These are phyloP conservation scores for Neosilurus hyrtlii DNA, from an alignment of 2,797 vertebrate species.

Conservation along the genomic window DNA sequence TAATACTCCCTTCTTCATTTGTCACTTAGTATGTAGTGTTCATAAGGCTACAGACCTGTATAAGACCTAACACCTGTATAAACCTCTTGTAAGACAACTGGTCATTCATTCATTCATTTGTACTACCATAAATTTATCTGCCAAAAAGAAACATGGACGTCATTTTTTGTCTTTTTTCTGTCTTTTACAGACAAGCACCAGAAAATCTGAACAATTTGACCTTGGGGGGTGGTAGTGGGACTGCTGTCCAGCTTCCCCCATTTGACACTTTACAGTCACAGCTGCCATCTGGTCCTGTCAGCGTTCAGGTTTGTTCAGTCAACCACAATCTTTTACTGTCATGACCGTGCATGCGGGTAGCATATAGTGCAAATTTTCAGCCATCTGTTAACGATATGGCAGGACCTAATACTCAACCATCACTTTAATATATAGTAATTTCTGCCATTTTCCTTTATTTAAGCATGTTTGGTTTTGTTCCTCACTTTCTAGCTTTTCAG, in stretches of 20 bases:
- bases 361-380: background rate
- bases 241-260: slow-evolving; percentile 60
- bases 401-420: background rate
- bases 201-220: slow-evolving; percentile 4
- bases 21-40: background rate
- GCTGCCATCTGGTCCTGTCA: slow-evolving; percentile 43
- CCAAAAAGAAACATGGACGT: background rate
- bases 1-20: background rate
- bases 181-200: slow-evolving; percentile 44
- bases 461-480: background rate
- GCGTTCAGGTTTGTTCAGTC: slow-evolving; percentile 62
- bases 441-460: background rate
- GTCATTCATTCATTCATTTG: too few relatives aligned
- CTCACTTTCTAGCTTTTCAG: background rate
- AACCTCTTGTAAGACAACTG: background rate
- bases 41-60: background rate
- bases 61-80: background rate
- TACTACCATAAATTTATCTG: background rate
- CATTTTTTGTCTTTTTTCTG: background rate
- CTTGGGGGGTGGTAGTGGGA: slow-evolving; percentile 57
- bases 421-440: background rate
- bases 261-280: slow-evolving; percentile 32
- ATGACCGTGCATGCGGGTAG: background rate
- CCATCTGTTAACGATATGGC: background rate
- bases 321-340: background rate